Conservation (phyloP, 2,797 vertebrate genomes). For the Paratrypauchen microcephalus region DNA sequence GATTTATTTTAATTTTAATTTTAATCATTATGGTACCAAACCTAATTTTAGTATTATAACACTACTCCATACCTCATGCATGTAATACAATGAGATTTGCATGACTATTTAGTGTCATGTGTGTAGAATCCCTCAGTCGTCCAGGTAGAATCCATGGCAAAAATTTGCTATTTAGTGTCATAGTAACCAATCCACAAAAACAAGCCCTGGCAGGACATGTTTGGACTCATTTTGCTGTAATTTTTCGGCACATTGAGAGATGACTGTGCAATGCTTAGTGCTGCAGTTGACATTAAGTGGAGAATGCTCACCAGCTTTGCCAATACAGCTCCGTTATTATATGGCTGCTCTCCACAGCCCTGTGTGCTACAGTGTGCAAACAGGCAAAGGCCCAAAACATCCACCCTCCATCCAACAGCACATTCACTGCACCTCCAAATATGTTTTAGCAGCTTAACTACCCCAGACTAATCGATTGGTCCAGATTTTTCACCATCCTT, state of each 20-base stretch:
- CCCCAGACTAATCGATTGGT: constrained; percentile 61
- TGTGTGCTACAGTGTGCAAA: constrained; percentile 47
- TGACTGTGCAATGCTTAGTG: constrained; percentile 16
- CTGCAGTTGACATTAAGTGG: constrained; percentile 38
- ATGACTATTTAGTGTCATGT: constrained; percentile 6
- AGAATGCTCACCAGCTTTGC: constrained; percentile 37
- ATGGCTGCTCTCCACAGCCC: constrained; percentile 48
- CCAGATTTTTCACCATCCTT: constrained; percentile 58
- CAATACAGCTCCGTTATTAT: constrained; percentile 45
- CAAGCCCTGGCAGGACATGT: background rate
- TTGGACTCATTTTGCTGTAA: constrained; percentile 29
- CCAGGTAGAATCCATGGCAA: no score
- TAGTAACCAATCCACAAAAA: background rate
- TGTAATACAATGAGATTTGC: background rate
- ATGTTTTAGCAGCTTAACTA: constrained; percentile 63
- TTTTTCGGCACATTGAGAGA: constrained; percentile 20
- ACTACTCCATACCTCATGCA: background rate
- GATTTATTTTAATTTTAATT: no score
- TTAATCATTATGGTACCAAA: no score
- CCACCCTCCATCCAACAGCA: constrained; percentile 44
- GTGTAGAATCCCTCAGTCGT: no score
- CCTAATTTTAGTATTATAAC: no score
- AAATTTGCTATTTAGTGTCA: constrained; percentile 11
- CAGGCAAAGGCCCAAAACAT: constrained; percentile 50
- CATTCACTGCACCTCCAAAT: constrained; percentile 55